Evolutionary conservation across 2,888 invertebrate genomes (phyloP), one percentile per base, ranked within the genome.

Genomic region (Tenthredo notha): DNA sequence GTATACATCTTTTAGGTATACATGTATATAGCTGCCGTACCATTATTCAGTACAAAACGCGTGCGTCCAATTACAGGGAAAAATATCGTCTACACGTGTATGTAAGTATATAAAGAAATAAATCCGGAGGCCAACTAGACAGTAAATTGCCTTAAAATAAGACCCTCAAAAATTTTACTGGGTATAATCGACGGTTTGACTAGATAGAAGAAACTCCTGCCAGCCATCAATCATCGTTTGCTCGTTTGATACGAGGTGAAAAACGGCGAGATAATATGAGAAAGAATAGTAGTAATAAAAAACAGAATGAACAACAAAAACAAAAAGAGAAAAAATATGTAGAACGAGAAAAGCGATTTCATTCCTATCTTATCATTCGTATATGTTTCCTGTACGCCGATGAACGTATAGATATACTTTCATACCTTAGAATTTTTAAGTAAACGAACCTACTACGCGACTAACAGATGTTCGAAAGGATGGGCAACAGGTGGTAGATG

Each of bases 401-500:
- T 29, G 4, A 61, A 61, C 3, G 25, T 61, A 25, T 61, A 25
- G 21, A 25, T 61, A 1, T 25, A 25, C 9, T 9, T 61, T 21
- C 9, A 67, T 29, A 29, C 67, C 15, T 67, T 4, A 15, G 33
- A 18, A 37, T 33, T 7, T 70, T 70, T 29, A 1, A 70, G 33
- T n/a, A 37, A 37, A 15, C 67, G 33, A 70, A 37, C 15, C 29
- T 29, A 15, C 29, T 29, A 15, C 7, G 33, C 29, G 7, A 29
- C 25, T n/a, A 18, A 37, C 40, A 21, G n/a, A 61, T 61, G 61
- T 61, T 61, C 12, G 25, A 61, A 29, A 50, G 61, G 80, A 80
- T 80, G 80, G 10, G 47, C 67, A 83, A 83, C 83, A 83, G 83
- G 67, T 83, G 83, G 83, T 37, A n/a, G 83, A 83, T 70, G 83